Conservation (phyloP, 2,113 vertebrate genomes). For the Crypturellus undulatus region DNA sequence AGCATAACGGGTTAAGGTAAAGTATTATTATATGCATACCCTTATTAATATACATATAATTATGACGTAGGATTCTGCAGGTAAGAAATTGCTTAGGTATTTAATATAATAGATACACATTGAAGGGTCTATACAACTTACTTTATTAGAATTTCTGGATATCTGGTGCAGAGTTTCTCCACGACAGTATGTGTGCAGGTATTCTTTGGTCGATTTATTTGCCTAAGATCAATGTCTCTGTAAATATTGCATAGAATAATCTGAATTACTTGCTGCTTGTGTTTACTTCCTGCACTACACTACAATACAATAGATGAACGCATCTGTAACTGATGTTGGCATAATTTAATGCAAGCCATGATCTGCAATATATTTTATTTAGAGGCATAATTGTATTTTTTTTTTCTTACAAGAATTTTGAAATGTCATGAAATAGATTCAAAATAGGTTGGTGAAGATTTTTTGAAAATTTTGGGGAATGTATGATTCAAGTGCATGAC, state of each 20-base stretch:
- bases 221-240: neutral
- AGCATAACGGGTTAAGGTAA: neutral
- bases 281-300: neutral
- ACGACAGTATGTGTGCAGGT: neutral
- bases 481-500: neutral
- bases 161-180: neutral
- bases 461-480: neutral
- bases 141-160: neutral
- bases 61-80: neutral
- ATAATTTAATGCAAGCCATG: neutral
- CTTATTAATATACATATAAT: neutral
- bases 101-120: neutral
- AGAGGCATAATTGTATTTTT: neutral
- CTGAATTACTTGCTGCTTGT: neutral
- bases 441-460: neutral
- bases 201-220: neutral
- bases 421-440: neutral
- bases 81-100: neutral
- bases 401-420: neutral
- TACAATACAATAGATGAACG: neutral
- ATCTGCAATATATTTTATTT: neutral
- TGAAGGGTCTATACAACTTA: neutral
- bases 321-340: neutral
- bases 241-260: conserved; percentile 22
- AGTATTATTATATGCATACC: neutral